Evolutionary conservation across 2,888 invertebrate species (phyloP), one percentile per base, ranked within the genome.

Genomic region (Ernsta delagoae): DNA sequence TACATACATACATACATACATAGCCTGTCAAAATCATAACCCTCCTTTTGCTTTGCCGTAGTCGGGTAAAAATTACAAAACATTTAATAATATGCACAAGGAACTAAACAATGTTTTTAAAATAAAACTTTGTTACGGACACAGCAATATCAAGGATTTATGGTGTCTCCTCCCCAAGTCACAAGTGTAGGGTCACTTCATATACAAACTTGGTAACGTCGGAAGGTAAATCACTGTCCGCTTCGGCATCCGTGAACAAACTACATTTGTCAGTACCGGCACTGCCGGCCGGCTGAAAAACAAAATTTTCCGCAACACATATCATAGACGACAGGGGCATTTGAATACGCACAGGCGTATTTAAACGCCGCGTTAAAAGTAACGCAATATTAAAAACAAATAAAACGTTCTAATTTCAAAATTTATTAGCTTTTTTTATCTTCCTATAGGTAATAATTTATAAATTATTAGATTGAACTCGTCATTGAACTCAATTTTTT

Each of bases 231-330:
- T 68, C 68, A 62, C 68, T 57, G 68, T 62, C 68, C n/a, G 61
- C 12, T 67, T 34, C 67, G 67, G 67, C 61, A 48, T 71, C 75
- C 86, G 87, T 85, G 88, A 84, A 89, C 83, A 87, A 80, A 81
- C 80, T 78, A 79, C 87, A 91, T 91, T 91, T 90, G 92, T 92
- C 92, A 88, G 86, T 85, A 84, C 75, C 80, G 81, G 83, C 71
- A n/a, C n/a, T n/a, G n/a, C n/a, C n/a, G n/a, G n/a, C n/a, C 73
- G 70, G 70, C 86, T 88, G 87, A 90, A 91, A 91, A 92, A 92
- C 92, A 92, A 88, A 90, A 92, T 92, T 92, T 92, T 88, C 89
- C 91, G 91, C 92, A 86, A 90, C 92, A 92, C 90, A 90, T 90
- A 90, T 91, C 92, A 90, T 88, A 90, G 88, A 81, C 82, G 84